Conservation (phyloP, 2,113 vertebrate genomes). For the Melanocharis versteri region DNA sequence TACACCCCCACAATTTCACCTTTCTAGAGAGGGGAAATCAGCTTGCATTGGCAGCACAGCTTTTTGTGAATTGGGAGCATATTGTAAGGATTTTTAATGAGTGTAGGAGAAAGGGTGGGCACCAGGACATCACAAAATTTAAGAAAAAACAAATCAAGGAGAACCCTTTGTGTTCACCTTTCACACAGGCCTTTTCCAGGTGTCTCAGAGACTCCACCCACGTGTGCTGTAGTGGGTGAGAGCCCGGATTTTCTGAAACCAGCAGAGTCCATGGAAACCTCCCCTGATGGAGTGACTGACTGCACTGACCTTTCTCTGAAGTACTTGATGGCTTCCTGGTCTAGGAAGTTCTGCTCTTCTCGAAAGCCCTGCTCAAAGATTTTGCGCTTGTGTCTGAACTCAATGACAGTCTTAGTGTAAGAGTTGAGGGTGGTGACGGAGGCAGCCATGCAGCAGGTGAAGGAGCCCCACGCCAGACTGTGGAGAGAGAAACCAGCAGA, state of each 20-base stretch:
- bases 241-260: constrained; percentile 58
- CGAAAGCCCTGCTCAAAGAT: constrained; percentile 91
- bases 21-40: not conserved
- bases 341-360: constrained; percentile 90
- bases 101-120: not conserved
- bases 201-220: constrained; percentile 74
- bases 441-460: constrained; percentile 98
- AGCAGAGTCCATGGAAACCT: constrained; percentile 66
- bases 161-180: not conserved
- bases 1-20: not conserved
- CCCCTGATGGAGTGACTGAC: constrained; percentile 71
- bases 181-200: constrained; percentile 77
- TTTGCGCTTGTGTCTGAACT: constrained; percentile 95
- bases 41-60: not conserved
- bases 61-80: not conserved
- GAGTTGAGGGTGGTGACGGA: constrained; percentile 98
- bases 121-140: not conserved
- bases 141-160: not conserved
- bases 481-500: constrained; percentile 44
- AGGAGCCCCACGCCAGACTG: constrained; percentile 97
- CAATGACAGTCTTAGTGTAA: constrained; percentile 97
- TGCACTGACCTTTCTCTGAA: constrained; percentile 87
- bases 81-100: not conserved
- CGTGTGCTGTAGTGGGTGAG: constrained; percentile 53
- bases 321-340: constrained; percentile 91